Conservation (phyloP, 2,888 invertebrate species). For the Scelioninae gen. 1 region DNA sequence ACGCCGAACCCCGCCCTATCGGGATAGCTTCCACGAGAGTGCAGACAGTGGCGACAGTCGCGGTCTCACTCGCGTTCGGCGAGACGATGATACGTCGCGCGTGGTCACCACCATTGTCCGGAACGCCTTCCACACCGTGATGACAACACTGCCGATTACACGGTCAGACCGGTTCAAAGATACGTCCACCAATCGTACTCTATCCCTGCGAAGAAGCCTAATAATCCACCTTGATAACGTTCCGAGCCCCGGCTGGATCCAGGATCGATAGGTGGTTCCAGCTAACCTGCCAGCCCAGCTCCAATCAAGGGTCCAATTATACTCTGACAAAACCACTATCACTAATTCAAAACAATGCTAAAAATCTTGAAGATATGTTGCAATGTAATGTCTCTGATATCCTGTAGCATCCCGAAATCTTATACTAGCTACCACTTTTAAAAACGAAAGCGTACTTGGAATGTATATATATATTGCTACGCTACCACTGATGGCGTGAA, state of each 20-base stretch:
- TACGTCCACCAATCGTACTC: slow-evolving; percentile 23
- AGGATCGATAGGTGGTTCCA: slow-evolving; percentile 42
- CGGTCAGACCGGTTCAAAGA: slow-evolving; percentile 20
- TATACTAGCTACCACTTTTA: too few species aligned
- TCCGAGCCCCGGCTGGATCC: slow-evolving; percentile 27
- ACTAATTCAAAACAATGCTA: too few species aligned
- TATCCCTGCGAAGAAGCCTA: background rate
- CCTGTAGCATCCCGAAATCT: too few species aligned
- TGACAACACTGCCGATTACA: slow-evolving; percentile 67
- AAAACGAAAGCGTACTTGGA: too few species aligned
- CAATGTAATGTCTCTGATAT: too few species aligned
- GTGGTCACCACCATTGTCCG: slow-evolving; percentile 48
- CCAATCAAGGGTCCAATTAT: too few species aligned
- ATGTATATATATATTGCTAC: too few species aligned
- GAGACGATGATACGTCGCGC: slow-evolving; percentile 67
- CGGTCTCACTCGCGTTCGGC: slow-evolving; percentile 76
- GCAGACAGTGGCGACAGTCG: slow-evolving; percentile 74
- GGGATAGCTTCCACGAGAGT: slow-evolving; percentile 74
- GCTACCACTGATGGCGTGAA: too few species aligned
- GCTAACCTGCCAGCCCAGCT: too few species aligned
- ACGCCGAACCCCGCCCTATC: slow-evolving; percentile 82
- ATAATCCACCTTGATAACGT: background rate
- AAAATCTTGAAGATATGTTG: too few species aligned
- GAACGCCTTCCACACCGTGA: slow-evolving; percentile 78
- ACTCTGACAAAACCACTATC: too few species aligned